Evolutionary conservation across 2,797 vertebrate species (phyloP).

Genomic region (Rhynchotus rufescens): DNA sequence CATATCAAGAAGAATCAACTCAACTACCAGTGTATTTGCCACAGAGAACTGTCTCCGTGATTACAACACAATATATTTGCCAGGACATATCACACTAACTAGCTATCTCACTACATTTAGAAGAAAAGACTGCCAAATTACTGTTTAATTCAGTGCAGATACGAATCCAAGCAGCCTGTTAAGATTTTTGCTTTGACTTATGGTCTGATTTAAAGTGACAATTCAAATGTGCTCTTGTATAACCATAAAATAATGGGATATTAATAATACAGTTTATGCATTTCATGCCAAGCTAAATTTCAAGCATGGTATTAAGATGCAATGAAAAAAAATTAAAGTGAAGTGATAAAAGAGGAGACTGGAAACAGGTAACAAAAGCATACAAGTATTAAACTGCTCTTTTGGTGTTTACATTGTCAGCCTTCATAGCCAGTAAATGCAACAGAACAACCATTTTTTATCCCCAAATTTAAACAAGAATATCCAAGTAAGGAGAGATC

Average conservation of each 20-base stretch:
- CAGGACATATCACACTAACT: slow-evolving; percentile 35
- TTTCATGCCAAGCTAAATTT: slow-evolving; percentile 51
- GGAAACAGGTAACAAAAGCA: slow-evolving; percentile 34
- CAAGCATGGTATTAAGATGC: slow-evolving; percentile 45
- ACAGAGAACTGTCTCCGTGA: slow-evolving; percentile 45
- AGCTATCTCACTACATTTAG: slow-evolving; percentile 44
- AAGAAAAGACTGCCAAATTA: slow-evolving; percentile 62
- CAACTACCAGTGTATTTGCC: slow-evolving; percentile 38
- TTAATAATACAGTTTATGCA: slow-evolving; percentile 70
- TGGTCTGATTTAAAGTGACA: slow-evolving; percentile 65
- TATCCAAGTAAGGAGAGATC: neutral
- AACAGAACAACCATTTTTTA: neutral
- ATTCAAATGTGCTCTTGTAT: slow-evolving; percentile 61
- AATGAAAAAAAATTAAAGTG: slow-evolving; percentile 27
- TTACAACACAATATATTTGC: slow-evolving; percentile 44
- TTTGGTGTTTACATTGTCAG: neutral
- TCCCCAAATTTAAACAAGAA: neutral
- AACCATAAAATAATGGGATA: slow-evolving; percentile 61
- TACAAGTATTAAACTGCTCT: neutral
- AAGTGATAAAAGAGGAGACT: slow-evolving; percentile 37
- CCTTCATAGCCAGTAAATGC: neutral
- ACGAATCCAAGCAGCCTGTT: slow-evolving; percentile 49
- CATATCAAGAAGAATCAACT: slow-evolving; percentile 55
- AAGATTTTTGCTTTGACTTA: slow-evolving; percentile 56
- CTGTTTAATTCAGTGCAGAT: slow-evolving; percentile 67